Base-by-base conservation (phyloP, 2,797 vertebrate genomes). In the Apogon hyalosoma region DNA sequence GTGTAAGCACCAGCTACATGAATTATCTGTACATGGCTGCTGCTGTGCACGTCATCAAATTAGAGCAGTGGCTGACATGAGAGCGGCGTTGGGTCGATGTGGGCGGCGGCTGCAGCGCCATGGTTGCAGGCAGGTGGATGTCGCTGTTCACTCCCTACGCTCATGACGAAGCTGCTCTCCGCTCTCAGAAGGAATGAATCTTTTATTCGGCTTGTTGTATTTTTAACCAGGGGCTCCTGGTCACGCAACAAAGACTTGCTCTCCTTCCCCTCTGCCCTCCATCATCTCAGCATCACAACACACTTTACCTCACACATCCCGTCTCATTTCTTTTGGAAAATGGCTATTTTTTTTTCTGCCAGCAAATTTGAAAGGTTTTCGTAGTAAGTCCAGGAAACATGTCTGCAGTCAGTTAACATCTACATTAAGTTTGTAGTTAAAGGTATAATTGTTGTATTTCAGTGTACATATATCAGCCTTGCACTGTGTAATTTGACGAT, bases 181-280 rank as follows among this genome's bases (percentile, higher is more conserved):
- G 86, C 90, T 88, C 84, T 95, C 91, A 75, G 77, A 94, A 92
- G 90, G 86, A 94, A 96, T 95, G 90, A 92, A 95, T 94, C 85
- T 95, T 95, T 95, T 91, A 94, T 93, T 92, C 90, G 89, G 88
- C 91, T 90, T 82, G 81, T 88, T 93, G 87, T 94, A 94, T 94
- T 94, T 95, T 94, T 94, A 94, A 92, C 90, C 85, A 69, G 86
- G 88, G 83, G 77, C 86, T 92, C 53, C 75, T 89, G 89, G 92
- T 93, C 93, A 94, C 88, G 92, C 91, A 89, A 92, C 83, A 83
- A 83, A 82, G 70, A 53, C 63, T 65, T 48, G 64, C 68, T 66
- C 78, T 24, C 73, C 71, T 36, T 60, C 74, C 66, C 47, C 57
- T 71, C 69, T 24, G 48, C 49, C 72, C 62, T 31, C 40, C 54